phyloP scores from a whole-genome alignment of 2,113 vertebrate genomes.

The Semnornis frantzii region DNA sequence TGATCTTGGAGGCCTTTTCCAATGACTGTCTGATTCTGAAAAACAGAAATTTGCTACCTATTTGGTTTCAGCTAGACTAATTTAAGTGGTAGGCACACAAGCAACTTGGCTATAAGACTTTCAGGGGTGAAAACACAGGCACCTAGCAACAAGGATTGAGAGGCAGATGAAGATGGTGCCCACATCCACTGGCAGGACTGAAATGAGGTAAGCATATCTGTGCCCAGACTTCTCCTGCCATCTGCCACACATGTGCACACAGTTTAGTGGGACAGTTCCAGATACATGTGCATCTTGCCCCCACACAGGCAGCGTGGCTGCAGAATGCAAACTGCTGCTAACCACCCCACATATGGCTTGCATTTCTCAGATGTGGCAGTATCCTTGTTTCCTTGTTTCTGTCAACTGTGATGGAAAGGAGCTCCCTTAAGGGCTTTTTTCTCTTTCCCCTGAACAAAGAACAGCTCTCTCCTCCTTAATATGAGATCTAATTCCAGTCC shows the following conservation, averaged over 20 bases:
- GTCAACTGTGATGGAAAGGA: not conserved
- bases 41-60: not conserved
- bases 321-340: not conserved
- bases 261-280: not conserved
- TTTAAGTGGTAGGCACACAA: not conserved
- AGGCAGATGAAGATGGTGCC: not conserved
- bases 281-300: accelerated
- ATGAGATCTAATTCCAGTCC: not conserved
- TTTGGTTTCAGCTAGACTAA: accelerated
- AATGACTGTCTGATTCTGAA: not conserved
- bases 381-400: not conserved
- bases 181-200: not conserved
- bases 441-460: not conserved
- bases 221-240: not conserved
- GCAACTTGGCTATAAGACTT: not conserved
- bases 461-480: accelerated
- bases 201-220: not conserved
- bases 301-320: not conserved
- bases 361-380: not conserved
- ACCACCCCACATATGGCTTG: not conserved
- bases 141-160: not conserved
- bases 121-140: not conserved
- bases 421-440: not conserved
- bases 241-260: not conserved
- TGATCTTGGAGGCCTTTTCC: too few species aligned